Conservation (phyloP, 2,888 invertebrate genomes). For the Heliconius erato region DNA sequence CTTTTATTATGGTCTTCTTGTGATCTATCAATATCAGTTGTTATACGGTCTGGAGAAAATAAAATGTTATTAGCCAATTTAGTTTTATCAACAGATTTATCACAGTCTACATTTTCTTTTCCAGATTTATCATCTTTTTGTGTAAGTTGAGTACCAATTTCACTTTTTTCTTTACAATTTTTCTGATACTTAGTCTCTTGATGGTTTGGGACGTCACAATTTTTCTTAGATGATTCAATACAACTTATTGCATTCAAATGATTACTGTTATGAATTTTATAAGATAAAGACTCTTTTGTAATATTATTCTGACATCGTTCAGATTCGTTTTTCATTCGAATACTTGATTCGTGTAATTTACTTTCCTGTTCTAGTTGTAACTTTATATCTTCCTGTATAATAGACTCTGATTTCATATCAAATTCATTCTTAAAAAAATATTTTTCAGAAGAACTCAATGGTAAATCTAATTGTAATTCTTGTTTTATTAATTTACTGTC, state of each 20-base stretch:
- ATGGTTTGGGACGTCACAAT: slow-evolving; percentile 56
- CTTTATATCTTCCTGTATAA: slow-evolving; percentile 61
- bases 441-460: slow-evolving; percentile 45
- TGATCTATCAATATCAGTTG: slow-evolving; percentile 72
- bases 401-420: slow-evolving; percentile 60
- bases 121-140: slow-evolving; percentile 66
- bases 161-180: slow-evolving; percentile 66
- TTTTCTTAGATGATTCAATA: slow-evolving; percentile 64
- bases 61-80: slow-evolving; percentile 62
- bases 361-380: slow-evolving; percentile 59
- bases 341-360: slow-evolving; percentile 55
- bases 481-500: slow-evolving; percentile 48
- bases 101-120: slow-evolving; percentile 82
- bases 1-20: slow-evolving; percentile 71
- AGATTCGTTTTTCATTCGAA: slow-evolving; percentile 57
- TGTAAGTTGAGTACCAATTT: slow-evolving; percentile 58
- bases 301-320: slow-evolving; percentile 63
- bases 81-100: slow-evolving; percentile 73
- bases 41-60: slow-evolving; percentile 62
- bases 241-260: slow-evolving; percentile 65
- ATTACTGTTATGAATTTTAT: slow-evolving; percentile 62
- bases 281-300: slow-evolving; percentile 66
- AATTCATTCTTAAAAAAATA: slow-evolving; percentile 57
- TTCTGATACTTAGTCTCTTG: slow-evolving; percentile 64
- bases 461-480: slow-evolving; percentile 43